Percentiles rank a stretch among this genome's conserved stretches.
phyloP scores from a whole-genome alignment of 2,888 invertebrate genomes.

The Callyntrura sp. region DNA sequence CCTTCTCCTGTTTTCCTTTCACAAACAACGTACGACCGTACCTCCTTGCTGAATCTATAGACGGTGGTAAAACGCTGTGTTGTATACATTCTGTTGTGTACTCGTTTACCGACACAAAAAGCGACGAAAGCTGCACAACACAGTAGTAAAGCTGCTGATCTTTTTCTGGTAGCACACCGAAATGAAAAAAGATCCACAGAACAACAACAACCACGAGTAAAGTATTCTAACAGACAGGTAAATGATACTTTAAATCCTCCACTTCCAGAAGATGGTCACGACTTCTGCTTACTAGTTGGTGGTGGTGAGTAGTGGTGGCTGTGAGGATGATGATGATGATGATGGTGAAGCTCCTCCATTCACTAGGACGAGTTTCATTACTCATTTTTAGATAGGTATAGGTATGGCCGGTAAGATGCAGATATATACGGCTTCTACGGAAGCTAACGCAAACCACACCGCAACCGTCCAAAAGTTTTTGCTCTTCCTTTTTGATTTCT shows the following conservation, averaged over 20 bases:
- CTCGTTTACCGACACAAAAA: constrained; percentile 41
- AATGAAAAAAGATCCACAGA: constrained; percentile 5
- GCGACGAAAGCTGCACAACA: constrained; percentile 58
- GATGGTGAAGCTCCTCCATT: constrained; percentile 27
- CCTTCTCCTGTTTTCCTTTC: constrained; percentile 3
- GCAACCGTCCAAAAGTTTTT: constrained; percentile 66
- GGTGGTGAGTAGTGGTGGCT: background rate
- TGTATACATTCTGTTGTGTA: no score
- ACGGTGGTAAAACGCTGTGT: no score
- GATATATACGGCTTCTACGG: constrained; percentile 29
- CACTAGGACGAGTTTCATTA: constrained; percentile 16
- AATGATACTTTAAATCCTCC: constrained; percentile 75
- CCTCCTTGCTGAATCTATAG: no score
- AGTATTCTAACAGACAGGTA: constrained; percentile 69
- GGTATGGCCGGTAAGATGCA: no score
- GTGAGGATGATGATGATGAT: constrained; percentile 28
- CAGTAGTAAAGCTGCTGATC: constrained; percentile 38
- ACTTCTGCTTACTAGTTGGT: constrained; percentile 65
- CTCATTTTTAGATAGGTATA: no score
- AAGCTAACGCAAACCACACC: constrained; percentile 48
- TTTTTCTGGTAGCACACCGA: constrained; percentile 40
- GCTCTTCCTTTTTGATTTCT: constrained; percentile 16
- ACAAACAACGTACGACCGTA: constrained; percentile 34
- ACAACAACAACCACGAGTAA: constrained; percentile 21
- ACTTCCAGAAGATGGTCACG: constrained; percentile 79